Evolutionary conservation across 2,797 vertebrate species (phyloP), one percentile per base, ranked within the genome.

Genomic region (Oreonectes daqikongensis): DNA sequence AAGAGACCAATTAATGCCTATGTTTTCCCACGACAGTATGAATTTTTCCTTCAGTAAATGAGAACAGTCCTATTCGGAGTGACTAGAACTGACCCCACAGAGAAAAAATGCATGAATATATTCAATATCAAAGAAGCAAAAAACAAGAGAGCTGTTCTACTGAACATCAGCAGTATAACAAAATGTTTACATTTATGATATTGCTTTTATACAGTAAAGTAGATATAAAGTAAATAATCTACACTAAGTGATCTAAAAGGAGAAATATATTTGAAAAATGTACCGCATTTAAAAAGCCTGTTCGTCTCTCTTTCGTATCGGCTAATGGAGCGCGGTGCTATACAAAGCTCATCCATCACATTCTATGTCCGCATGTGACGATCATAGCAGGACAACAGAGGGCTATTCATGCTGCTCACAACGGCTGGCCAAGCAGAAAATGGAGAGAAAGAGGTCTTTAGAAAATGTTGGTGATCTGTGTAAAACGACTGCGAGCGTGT

Each of bases 31-130:
- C 11, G 85, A 85, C 79, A 72, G 75, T 80, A 85, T 79, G 79
- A 86, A 87, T 83, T 80, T 35, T 52, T 85, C 81, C 72, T 84
- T 83, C 81, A 80, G 73, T 72, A 84, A 79, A 89, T 83, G 86
- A 90, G 83, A 89, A 88, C 86, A 86, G 85, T 2, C n/a, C 35
- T 52, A 22, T 22, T 52, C 50, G 4, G 5, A 26, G 52, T 55
- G 11, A 55, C 22, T 55, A 55, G 12, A 28, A 57, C 5, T 28
- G 24, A 26, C 15, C 14, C 2, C 14, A 30, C 9, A 57, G 24
- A 28, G 89, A 88, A 89, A 87, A 91, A 87, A 78, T 83, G 77
- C 88, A 88, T 82, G 87, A 72, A 83, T 81, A 81, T 88, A 84
- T 84, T 86, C 84, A 85, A 83, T 78, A 77, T 76, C 75, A 82